Conservation (phyloP, 2,797 vertebrate genomes). For the Dendrocincla fuliginosa region DNA sequence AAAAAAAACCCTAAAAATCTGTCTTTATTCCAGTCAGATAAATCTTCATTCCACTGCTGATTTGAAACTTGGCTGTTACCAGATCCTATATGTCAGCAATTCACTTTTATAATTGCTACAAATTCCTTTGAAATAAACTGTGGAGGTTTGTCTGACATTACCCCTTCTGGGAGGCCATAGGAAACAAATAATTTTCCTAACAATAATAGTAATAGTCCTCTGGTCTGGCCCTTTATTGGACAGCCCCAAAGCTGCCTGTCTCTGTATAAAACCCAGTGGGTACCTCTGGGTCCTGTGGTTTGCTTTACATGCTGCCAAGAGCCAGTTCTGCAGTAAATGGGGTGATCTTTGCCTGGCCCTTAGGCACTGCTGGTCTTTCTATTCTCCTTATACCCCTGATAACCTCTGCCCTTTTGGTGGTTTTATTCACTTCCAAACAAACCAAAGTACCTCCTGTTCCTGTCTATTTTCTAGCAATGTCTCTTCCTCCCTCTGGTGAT, state of each 20-base stretch:
- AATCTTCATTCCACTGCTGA: not conserved
- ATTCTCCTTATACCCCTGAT: not conserved
- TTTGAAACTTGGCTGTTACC: not conserved
- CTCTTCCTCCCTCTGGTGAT: not conserved
- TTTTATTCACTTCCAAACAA: not conserved
- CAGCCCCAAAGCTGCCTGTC: not conserved
- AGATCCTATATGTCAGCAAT: not conserved
- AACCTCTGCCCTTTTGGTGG: not conserved
- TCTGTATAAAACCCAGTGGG: not conserved
- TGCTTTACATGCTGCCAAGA: not conserved
- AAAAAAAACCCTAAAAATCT: not conserved
- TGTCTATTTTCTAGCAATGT: not conserved
- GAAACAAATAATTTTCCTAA: slow-evolving; percentile 50
- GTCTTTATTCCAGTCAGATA: not conserved
- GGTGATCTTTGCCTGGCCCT: not conserved
- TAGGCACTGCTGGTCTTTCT: not conserved
- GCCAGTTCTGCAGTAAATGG: not conserved
- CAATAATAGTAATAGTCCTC: not conserved
- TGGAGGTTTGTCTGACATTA: not conserved
- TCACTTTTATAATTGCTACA: not conserved
- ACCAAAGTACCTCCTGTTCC: not conserved
- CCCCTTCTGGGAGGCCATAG: not conserved
- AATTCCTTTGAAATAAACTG: slow-evolving; percentile 28
- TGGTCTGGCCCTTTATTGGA: not conserved
- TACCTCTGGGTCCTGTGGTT: not conserved